A percentile compares a stretch with the other conserved stretches of the same genome.
Evolutionary conservation across 2,113 vertebrate species (phyloP).

Genomic region (Labrus mixtus): DNA sequence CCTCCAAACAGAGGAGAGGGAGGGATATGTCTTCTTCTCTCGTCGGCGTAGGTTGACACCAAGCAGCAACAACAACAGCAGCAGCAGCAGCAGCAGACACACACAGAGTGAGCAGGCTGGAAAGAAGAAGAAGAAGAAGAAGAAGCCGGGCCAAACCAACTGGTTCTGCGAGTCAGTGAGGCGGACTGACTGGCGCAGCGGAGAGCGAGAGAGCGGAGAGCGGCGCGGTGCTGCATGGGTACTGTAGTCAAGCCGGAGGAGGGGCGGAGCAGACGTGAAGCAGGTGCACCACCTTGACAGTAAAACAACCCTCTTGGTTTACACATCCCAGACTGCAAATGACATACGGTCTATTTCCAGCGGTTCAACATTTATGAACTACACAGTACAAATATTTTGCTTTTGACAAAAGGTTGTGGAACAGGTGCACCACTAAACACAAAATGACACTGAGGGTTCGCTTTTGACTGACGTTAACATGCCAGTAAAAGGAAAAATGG

Average conservation of each 20-base stretch:
- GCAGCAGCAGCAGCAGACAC: not conserved
- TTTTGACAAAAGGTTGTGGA: no score
- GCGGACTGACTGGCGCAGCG: conserved; percentile 84
- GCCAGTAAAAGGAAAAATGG: no score
- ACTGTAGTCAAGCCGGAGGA: conserved; percentile 78
- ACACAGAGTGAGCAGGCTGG: conserved; percentile 77
- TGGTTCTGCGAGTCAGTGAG: conserved; percentile 80
- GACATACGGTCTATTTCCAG: no score
- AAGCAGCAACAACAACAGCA: conserved; percentile 78
- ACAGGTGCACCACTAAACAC: no score
- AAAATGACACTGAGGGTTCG: no score
- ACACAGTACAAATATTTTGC: no score
- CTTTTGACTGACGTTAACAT: no score
- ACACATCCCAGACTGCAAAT: not conserved
- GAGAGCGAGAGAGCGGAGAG: conserved; percentile 67
- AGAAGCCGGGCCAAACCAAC: conserved; percentile 80
- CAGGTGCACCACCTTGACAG: conserved; percentile 82
- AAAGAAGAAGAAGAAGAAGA: conserved; percentile 43
- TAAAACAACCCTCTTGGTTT: conserved; percentile 23
- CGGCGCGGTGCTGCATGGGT: conserved; percentile 82
- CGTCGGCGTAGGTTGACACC: conserved; percentile 85
- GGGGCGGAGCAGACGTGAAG: conserved; percentile 63
- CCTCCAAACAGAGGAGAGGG: conserved; percentile 74
- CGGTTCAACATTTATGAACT: no score
- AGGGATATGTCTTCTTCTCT: conserved; percentile 81